Base-by-base conservation (phyloP, 2,797 vertebrate genomes). In the Lemur catta region DNA sequence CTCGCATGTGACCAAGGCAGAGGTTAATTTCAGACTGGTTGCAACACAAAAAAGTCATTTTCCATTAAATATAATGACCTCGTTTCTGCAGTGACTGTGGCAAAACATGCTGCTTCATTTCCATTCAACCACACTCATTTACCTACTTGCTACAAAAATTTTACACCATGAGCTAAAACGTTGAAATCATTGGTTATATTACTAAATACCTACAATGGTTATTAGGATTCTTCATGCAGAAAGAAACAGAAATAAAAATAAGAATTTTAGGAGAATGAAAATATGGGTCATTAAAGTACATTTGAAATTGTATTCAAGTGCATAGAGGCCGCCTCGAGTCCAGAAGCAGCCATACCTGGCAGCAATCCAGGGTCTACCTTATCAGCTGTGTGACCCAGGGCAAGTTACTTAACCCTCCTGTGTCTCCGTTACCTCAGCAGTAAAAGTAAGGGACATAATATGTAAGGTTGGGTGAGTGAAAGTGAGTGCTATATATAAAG, bases 221-320 rank as follows among this genome's bases (percentile, higher is more conserved):
- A 95, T 97, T 97, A 96, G 94, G 81, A 75, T 79, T 84, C 86
- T 69, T 97, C 91, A 67, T 94, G 91, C 97, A 96, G 95, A 97
- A 97, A 97, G 75, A 90, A 96, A 84, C 71, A 90, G 90, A 97
- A 96, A 97, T 97, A 97, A 96, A 97, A 97, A 75, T 93, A 93
- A 33, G 55, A 90, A 89, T 92, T 96, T 92, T 90, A 93, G 87
- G 71, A 85, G 35, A 84, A 94, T n/a, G 46, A 93, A 94, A 95
- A 84, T 38, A 57, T 38, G 87, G 38, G 72, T 50, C n/a, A 33
- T 95, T 61, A 18, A 57, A 89, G n/a, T 81, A 14, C 43, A 35
- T 43, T 94, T 17, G 46, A 26, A 94, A 59, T 52, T 88, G 15
- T 72, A 11, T 86, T 75, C 26, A 26, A 38, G 59, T 38, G 6